Conservation (phyloP, 1,140 invertebrate species). For the Coelopa frigida region DNA sequence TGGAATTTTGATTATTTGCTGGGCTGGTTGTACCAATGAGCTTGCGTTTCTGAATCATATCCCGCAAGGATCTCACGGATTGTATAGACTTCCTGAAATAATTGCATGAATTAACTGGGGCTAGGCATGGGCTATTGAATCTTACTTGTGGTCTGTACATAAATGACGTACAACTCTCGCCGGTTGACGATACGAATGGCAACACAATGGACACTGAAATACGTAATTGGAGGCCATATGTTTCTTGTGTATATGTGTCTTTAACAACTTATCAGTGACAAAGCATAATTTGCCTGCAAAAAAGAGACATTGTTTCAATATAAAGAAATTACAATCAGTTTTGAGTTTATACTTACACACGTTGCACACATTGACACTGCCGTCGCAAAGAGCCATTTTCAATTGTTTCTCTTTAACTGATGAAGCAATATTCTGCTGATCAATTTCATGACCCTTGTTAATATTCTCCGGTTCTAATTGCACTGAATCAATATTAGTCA, state of each 20-base stretch:
- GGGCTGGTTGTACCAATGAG: too few relatives aligned
- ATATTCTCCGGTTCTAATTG: too few relatives aligned
- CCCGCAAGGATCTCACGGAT: neutral
- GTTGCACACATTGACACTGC: too few relatives aligned
- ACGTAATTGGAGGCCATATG: constrained; percentile 57
- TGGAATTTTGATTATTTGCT: too few relatives aligned
- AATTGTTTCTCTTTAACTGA: too few relatives aligned
- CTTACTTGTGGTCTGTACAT: constrained; percentile 58
- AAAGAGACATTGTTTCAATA: too few relatives aligned
- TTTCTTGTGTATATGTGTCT: constrained; percentile 60
- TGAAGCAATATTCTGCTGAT: too few relatives aligned
- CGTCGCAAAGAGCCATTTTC: too few relatives aligned
- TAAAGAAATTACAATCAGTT: too few relatives aligned
- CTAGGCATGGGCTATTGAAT: neutral
- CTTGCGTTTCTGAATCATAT: neutral
- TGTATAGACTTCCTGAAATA: neutral
- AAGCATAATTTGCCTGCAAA: constrained; percentile 56
- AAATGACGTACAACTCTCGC: constrained; percentile 68
- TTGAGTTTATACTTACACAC: too few relatives aligned
- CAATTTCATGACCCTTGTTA: too few relatives aligned
- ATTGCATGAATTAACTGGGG: neutral
- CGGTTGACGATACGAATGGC: constrained; percentile 59
- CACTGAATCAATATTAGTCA: too few relatives aligned
- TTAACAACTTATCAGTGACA: constrained; percentile 61
- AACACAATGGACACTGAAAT: constrained; percentile 61